Evolutionary conservation across 2,888 invertebrate species (phyloP).

Genomic region (Autographa pulchrina): DNA sequence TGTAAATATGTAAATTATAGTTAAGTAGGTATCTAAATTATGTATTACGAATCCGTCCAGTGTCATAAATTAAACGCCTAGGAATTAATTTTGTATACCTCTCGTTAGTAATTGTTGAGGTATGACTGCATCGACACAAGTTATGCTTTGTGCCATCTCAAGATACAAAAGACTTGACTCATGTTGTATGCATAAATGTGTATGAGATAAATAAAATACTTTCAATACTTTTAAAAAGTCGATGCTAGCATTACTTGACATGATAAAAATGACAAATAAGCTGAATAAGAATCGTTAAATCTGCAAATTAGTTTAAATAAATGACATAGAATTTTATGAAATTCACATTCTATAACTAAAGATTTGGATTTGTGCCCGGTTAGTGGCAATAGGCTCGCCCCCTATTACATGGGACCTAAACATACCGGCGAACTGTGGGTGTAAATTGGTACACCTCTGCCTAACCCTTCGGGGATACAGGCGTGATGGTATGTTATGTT

Average conservation of each 20-base stretch:
- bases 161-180: conserved; percentile 44
- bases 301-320: conserved; percentile 59
- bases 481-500: too few species aligned
- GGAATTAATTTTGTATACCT: conserved; percentile 55
- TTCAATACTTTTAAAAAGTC: not conserved
- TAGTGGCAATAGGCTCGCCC: too few species aligned
- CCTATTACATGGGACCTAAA: too few species aligned
- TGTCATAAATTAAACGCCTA: conserved; percentile 79
- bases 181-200: not conserved
- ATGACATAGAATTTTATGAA: conserved; percentile 58
- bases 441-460: too few species aligned
- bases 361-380: too few species aligned
- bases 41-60: conserved; percentile 76
- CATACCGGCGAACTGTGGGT: too few species aligned
- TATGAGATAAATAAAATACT: conserved; percentile 2
- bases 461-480: too few species aligned
- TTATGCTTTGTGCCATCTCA: conserved; percentile 86
- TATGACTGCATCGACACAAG: conserved; percentile 76
- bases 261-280: conserved; percentile 21
- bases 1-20: conserved; percentile 83
- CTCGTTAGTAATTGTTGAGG: conserved; percentile 42
- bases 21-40: conserved; percentile 63
- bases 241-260: conserved; percentile 19
- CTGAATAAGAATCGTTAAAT: conserved; percentile 26
- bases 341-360: conserved; percentile 68